Base-by-base conservation (phyloP, 2,888 invertebrate species). In the Heliconius sara region DNA sequence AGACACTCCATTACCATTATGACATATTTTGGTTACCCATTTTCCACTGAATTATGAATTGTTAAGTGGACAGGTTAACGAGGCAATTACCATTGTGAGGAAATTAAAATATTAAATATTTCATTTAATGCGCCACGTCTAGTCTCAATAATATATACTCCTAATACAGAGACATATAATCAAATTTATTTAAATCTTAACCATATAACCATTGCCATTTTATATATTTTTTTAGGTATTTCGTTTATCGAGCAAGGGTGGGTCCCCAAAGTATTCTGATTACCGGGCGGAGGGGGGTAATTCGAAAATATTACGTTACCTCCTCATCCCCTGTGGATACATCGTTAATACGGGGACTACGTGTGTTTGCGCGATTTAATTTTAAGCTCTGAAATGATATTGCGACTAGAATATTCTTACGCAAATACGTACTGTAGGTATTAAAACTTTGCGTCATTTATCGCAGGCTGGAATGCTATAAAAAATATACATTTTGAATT, bases 301-400 rank as follows among this genome's bases (percentile, higher is more conserved):
- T 87, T 84, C 87, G 86, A 85, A 85, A 87, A 87, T 88, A 88
- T 88, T 86, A 85, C 85, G 79, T 86, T 85, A 82, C 76, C 65
- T 82, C 81, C 34, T 80, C 82, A 27, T 76, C 83, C 79, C 78
- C 34, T 77, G 79, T 65, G 82, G 83, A 80, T 70, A 76, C 73
- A 52, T 72, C 52, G 76, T 70, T 77, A 71, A 78, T 77, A 80
- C 77, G 13, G 75, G 68, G 70, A 83, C 79, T 81, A 78, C 80
- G 76, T 60, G 27, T 70, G 70, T 78, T 77, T 77, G 74, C 16
- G 30, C 43, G 68, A 75, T 79, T 66, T 79, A 34, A 77, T 80
- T 75, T 80, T 68, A 71, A 63, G 57, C 52, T 27, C 60, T 43
- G 22, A 71, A 71, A 74, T 34, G 72, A 27, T 72, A n/a, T 74